Evolutionary conservation across 2,888 invertebrate species (phyloP).

Genomic region (Callosobruchus maculatus): DNA sequence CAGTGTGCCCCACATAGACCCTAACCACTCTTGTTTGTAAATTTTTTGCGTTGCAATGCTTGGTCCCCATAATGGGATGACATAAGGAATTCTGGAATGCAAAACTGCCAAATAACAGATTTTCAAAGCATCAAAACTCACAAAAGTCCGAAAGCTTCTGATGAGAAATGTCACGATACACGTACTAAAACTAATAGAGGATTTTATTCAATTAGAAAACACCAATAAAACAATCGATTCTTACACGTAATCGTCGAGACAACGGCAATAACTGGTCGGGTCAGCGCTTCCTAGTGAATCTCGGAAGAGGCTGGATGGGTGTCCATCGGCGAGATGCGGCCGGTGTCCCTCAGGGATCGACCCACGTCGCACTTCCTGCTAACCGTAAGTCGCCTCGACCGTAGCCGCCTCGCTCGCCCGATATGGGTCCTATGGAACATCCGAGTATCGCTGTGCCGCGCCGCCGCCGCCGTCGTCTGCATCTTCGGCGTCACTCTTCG

Average conservation of each 20-base stretch:
- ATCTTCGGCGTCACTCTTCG: neutral
- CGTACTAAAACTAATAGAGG: too few species aligned
- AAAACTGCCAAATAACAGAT: too few species aligned
- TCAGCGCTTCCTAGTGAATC: neutral
- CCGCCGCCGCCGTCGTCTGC: too few species aligned
- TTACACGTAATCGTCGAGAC: neutral
- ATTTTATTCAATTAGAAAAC: too few species aligned
- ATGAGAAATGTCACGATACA: too few species aligned
- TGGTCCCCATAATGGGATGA: too few species aligned
- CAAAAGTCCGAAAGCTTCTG: too few species aligned
- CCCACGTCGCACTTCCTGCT: neutral
- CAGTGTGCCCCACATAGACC: too few species aligned
- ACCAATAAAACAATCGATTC: neutral
- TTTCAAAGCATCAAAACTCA: too few species aligned
- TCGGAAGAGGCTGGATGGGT: neutral
- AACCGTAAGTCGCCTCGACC: neutral
- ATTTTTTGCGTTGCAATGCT: too few species aligned
- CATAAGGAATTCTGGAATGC: too few species aligned
- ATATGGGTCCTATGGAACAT: neutral
- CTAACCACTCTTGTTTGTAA: too few species aligned
- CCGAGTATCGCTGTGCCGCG: neutral
- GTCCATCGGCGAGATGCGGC: neutral
- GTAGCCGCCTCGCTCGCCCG: neutral
- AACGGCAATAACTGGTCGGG: neutral
- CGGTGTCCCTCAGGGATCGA: neutral